A percentile compares a stretch with the other conserved stretches of the same genome.
Evolutionary conservation across 2,113 vertebrate species (phyloP).

Genomic region (Phalacrocorax pelagicus): DNA sequence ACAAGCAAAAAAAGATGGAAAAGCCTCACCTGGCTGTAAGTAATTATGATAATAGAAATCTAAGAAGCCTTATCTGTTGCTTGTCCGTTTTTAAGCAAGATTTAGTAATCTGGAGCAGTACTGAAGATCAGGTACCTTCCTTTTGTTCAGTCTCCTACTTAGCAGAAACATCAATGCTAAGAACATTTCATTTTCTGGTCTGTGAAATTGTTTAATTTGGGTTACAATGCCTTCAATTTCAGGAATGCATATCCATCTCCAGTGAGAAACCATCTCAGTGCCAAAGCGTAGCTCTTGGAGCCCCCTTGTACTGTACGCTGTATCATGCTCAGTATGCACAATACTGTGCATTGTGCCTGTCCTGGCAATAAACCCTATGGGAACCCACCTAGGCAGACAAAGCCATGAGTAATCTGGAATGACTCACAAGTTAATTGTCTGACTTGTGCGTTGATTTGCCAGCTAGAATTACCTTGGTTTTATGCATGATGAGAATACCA

Average conservation of each 20-base stretch:
- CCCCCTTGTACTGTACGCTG: neutral
- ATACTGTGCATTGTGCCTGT: accelerated
- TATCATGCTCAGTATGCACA: accelerated
- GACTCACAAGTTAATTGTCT: neutral
- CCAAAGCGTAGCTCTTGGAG: neutral
- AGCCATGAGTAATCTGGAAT: accelerated
- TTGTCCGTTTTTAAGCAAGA: neutral
- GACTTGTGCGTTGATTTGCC: neutral
- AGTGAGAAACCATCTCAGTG: neutral
- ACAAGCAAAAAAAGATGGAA: neutral
- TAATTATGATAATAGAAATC: neutral
- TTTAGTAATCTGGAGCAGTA: neutral
- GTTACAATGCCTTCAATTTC: neutral
- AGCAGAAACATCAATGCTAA: neutral
- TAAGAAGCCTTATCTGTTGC: neutral
- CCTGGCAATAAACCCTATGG: neutral
- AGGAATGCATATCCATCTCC: neutral
- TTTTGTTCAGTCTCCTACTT: neutral
- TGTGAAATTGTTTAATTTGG: neutral
- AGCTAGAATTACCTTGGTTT: neutral
- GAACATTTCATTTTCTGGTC: neutral
- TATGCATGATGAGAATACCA: neutral
- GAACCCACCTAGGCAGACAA: neutral
- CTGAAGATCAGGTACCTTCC: neutral
- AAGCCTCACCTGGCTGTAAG: constrained; percentile 7